Evolutionary conservation across 92 coral and sea anemone genomes (phyloP).

Genomic region (Heteractis magnifica): DNA sequence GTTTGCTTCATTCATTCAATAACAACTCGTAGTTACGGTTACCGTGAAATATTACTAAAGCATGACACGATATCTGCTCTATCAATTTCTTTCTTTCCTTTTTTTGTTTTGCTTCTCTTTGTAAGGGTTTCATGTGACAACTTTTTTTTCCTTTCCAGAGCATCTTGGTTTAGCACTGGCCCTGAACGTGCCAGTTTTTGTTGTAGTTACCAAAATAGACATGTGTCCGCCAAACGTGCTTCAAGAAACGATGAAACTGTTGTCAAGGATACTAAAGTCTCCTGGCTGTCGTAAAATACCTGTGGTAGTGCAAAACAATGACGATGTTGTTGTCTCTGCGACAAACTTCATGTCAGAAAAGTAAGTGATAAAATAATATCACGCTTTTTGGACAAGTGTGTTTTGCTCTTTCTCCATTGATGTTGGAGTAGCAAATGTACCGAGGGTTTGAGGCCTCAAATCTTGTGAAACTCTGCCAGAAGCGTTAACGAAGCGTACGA

Average conservation of each 20-base stretch:
- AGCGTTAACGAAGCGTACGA: no score
- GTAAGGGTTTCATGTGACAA: background rate
- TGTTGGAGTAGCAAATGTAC: no score
- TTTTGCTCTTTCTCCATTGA: no score
- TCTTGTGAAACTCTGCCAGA: no score
- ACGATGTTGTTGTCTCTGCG: constrained; percentile 45
- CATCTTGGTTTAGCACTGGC: constrained; percentile 97
- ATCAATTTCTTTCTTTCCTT: background rate
- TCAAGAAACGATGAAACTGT: constrained; percentile 93
- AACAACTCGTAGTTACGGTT: no score
- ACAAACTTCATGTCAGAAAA: constrained; percentile 1
- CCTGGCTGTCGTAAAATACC: constrained; percentile 99
- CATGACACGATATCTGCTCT: background rate
- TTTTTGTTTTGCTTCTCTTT: background rate
- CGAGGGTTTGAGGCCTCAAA: no score
- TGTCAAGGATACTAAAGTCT: constrained; percentile 89
- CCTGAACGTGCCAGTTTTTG: constrained; percentile 96
- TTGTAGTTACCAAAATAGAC: constrained; percentile 96
- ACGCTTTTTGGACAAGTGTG: background rate
- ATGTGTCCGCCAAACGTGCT: constrained; percentile 99
- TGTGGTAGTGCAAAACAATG: constrained; percentile 83
- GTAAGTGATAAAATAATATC: background rate
- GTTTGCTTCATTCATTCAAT: no score
- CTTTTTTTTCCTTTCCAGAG: constrained; percentile 45
- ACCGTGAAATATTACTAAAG: no score